Conservation (phyloP, 1,140 invertebrate genomes). For the Phymastichus coffea region DNA sequence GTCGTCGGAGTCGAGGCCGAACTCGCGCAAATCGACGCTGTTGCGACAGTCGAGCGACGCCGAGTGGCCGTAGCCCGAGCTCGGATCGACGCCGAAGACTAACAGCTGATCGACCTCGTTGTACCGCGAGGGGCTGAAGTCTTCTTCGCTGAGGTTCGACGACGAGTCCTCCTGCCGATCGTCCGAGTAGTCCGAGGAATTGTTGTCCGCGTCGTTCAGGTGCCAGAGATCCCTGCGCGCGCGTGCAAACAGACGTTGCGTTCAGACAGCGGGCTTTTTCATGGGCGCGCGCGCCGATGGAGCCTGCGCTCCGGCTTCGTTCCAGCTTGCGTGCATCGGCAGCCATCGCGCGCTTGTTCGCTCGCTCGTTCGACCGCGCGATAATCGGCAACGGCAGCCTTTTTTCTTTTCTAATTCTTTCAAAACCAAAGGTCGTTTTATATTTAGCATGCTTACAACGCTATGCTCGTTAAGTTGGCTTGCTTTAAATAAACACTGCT, state of each 20-base stretch:
- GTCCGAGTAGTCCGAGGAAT: conserved; percentile 17
- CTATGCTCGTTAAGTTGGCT: no score
- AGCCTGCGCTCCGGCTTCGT: no score
- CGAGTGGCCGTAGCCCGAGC: conserved; percentile 42
- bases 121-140: conserved; percentile 28
- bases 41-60: conserved; percentile 51
- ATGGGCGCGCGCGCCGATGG: background rate
- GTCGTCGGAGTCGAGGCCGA: conserved; percentile 46
- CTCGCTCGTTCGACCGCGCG: background rate
- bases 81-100: conserved; percentile 41
- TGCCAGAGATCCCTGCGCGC: conserved; percentile 41
- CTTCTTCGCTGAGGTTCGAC: conserved; percentile 11
- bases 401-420: no score
- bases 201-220: conserved; percentile 38
- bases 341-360: no score
- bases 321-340: no score
- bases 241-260: background rate
- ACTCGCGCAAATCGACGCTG: conserved; percentile 53
- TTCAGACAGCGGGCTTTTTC: background rate
- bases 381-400: background rate
- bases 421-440: no score
- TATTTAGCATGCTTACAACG: no score
- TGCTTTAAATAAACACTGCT: no score
- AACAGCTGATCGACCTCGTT: conserved; percentile 40
- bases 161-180: background rate